Base-by-base conservation (phyloP, 2,113 vertebrate genomes). In the Larimichthys polyactis region DNA sequence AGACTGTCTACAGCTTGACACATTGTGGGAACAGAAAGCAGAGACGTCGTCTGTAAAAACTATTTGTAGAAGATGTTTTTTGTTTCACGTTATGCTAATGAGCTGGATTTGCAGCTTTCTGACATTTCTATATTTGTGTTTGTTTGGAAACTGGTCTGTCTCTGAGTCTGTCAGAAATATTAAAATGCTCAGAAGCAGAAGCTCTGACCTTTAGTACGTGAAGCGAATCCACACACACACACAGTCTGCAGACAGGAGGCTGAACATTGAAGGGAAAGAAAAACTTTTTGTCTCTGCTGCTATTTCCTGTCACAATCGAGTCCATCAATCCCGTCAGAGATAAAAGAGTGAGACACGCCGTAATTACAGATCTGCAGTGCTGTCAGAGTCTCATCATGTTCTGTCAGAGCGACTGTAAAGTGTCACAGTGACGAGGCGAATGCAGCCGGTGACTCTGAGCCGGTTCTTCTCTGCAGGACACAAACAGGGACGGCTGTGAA, bases 181-280 rank as follows among this genome's bases (percentile, higher is more conserved):
- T 82, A 71, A 67, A 40, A 76, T 49, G 70, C 78, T 69, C 55
- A 66, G 67, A 66, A 66, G 78, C 74, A 82, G 74, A 77, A 54
- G 54, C 44, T 79, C 63, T 78, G 83, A 82, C 83, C 81, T 86
- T 82, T 82, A 69, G n/a, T 72, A 54, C 40, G 55, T 43, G 59
- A 3, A 66, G 52, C 11, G 12, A 49, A 66, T 51, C 43, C 17
- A 55, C 71, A 71, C 59, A 57, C 64, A 76, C 20, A 62, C 62
- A 62, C 71, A 51, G 63, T 3, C 20, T 54, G 79, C 36, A 16
- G 10, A 62, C 52, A 49, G 46, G 62, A 5, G 22, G 1, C 32
- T 0, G 57, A 71, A 82, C 76, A 74, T 79, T 57, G 43, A 43
- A 3, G 43, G 40, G 65, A 74, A 27, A 62, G 2, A 15, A 22